A percentile compares a stretch with the other conserved stretches of the same genome.
phyloP scores from a whole-genome alignment of 2,797 vertebrate genomes.

The Melanotaenia nigrans region DNA sequence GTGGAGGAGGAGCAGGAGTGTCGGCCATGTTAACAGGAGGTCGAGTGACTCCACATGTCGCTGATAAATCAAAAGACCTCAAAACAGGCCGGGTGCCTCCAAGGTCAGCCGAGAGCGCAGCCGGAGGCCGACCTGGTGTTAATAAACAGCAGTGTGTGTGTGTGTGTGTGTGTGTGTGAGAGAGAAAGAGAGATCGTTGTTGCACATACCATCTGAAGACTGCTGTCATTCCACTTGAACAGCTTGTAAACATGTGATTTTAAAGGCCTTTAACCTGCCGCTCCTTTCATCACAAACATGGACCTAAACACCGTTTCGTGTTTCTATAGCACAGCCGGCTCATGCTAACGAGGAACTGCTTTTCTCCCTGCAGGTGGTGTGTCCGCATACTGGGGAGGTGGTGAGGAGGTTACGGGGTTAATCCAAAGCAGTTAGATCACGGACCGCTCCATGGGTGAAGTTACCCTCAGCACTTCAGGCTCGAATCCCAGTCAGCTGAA shows the following conservation, averaged over 20 bases:
- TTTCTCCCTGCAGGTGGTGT: background rate
- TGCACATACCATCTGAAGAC: background rate
- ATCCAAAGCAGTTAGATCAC: too few relatives aligned
- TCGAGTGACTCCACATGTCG: slow-evolving; percentile 28
- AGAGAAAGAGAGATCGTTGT: too few relatives aligned
- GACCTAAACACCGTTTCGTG: background rate
- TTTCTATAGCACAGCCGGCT: background rate
- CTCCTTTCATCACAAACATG: background rate
- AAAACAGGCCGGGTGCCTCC: slow-evolving; percentile 22
- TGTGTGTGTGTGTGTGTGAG: background rate
- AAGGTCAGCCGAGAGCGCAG: slow-evolving; percentile 37
- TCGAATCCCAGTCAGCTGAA: too few relatives aligned
- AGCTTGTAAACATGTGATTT: background rate
- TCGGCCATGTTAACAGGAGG: slow-evolving; percentile 16
- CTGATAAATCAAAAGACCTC: slow-evolving; percentile 50
- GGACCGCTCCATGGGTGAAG: too few relatives aligned
- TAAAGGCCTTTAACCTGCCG: background rate
- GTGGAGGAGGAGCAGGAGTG: slow-evolving; percentile 20
- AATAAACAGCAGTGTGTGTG: slow-evolving; percentile 5
- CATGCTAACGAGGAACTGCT: background rate
- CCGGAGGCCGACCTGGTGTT: slow-evolving; percentile 1
- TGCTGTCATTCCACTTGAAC: background rate
- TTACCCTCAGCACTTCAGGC: too few relatives aligned
- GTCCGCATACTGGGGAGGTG: background rate
- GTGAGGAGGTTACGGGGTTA: background rate